Conservation (phyloP, 2,888 invertebrate species). For the Aporophyla lueneburgensis region DNA sequence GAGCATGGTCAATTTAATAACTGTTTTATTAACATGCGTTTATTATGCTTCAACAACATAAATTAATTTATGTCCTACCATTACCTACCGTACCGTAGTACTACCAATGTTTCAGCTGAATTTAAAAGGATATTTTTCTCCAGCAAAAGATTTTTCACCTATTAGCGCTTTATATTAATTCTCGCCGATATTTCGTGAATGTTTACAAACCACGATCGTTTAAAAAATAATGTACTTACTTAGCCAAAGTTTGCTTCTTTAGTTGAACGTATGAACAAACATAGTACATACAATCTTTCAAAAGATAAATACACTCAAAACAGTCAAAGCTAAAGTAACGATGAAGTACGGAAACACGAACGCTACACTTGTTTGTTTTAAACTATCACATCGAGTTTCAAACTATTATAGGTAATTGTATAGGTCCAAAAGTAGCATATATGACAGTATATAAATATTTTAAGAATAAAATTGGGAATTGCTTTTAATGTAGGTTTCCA, state of each 20-base stretch:
- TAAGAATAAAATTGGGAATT: too few relatives aligned
- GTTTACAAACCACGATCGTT: neutral
- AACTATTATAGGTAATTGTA: neutral
- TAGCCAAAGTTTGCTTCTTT: neutral
- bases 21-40: too few relatives aligned
- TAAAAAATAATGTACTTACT: neutral
- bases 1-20: neutral
- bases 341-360: constrained; percentile 15
- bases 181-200: neutral
- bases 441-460: too few relatives aligned
- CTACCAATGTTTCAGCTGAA: too few relatives aligned
- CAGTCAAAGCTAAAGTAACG: constrained; percentile 1
- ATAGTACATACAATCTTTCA: neutral
- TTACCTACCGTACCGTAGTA: too few relatives aligned
- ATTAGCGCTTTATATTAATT: neutral
- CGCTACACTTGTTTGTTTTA: constrained; percentile 15
- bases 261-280: neutral
- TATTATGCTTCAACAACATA: neutral
- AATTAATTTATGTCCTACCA: neutral
- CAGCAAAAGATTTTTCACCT: neutral
- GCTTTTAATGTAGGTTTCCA: too few relatives aligned
- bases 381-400: constrained; percentile 8
- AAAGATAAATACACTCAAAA: constrained; percentile 17
- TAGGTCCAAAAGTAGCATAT: neutral
- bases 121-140: neutral